Conservation (phyloP, 2,113 vertebrate species). For the Onychorhynchus coronatus region DNA sequence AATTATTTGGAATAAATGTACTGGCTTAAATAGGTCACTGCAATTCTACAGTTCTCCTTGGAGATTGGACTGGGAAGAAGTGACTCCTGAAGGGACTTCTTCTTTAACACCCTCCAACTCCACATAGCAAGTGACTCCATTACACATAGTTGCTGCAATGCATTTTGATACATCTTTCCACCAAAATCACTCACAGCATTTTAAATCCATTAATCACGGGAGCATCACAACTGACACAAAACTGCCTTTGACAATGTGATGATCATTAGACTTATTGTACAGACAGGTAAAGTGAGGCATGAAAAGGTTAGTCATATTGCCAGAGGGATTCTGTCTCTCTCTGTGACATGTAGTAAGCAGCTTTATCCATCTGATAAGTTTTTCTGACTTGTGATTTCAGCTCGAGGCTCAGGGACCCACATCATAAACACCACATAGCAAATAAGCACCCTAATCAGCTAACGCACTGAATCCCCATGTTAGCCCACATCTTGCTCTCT, state of each 20-base stretch:
- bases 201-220: background rate
- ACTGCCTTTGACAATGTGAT: slow-evolving; percentile 11
- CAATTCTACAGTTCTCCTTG: background rate
- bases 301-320: slow-evolving; percentile 27
- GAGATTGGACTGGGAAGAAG: background rate
- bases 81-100: background rate
- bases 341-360: background rate
- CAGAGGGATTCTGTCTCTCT: slow-evolving; percentile 8
- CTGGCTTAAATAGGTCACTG: slow-evolving; percentile 4
- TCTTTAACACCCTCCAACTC: background rate
- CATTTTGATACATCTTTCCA: background rate
- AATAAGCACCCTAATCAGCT: background rate
- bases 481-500: background rate
- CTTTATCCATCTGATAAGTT: background rate
- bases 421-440: background rate
- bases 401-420: background rate
- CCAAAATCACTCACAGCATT: background rate
- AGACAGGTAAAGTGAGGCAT: slow-evolving; percentile 52
- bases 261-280: slow-evolving; percentile 34
- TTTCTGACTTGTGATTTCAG: background rate
- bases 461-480: rapidly evolving
- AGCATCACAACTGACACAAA: background rate
- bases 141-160: background rate
- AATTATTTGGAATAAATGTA: slow-evolving; percentile 37
- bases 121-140: background rate